Conservation (phyloP, 2,888 invertebrate genomes). For the Habrosyne pyritoides region DNA sequence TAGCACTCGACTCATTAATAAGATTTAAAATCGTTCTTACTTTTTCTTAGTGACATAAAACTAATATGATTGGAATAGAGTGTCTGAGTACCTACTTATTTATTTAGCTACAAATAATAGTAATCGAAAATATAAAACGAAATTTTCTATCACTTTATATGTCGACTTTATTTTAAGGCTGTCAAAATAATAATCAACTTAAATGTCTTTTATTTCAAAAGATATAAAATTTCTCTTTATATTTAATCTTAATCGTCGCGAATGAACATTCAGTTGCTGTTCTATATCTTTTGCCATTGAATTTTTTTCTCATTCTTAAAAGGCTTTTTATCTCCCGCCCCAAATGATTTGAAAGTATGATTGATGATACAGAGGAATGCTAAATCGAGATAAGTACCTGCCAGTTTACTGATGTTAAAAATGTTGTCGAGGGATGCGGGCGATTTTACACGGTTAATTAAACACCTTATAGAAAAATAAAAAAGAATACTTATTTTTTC, state of each 20-base stretch:
- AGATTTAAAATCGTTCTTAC: too few species aligned
- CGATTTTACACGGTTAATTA: slow-evolving; percentile 34
- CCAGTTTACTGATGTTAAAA: slow-evolving; percentile 49
- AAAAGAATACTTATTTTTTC: not conserved
- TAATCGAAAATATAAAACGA: not conserved
- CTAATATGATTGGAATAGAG: too few species aligned
- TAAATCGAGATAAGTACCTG: slow-evolving; percentile 47
- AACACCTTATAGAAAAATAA: slow-evolving; percentile 27
- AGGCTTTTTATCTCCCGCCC: slow-evolving; percentile 47
- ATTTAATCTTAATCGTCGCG: slow-evolving; percentile 43
- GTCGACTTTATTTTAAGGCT: slow-evolving; percentile 26
- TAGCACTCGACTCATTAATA: too few species aligned
- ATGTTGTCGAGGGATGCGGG: slow-evolving; percentile 38
- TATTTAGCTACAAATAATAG: not conserved
- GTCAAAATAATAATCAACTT: slow-evolving; percentile 24
- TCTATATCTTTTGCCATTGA: slow-evolving; percentile 48
- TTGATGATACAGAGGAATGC: slow-evolving; percentile 58
- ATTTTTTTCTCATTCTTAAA: slow-evolving; percentile 51
- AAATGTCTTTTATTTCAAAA: slow-evolving; percentile 12
- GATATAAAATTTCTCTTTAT: slow-evolving; percentile 38
- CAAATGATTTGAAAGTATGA: slow-evolving; percentile 64
- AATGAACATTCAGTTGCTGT: slow-evolving; percentile 31
- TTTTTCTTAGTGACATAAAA: too few species aligned
- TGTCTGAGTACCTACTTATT: not conserved
- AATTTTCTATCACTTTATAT: not conserved